These are phyloP conservation scores for Torymus auratus DNA, from an alignment of 2,888 invertebrate genomes.

Conservation along the genomic window DNA sequence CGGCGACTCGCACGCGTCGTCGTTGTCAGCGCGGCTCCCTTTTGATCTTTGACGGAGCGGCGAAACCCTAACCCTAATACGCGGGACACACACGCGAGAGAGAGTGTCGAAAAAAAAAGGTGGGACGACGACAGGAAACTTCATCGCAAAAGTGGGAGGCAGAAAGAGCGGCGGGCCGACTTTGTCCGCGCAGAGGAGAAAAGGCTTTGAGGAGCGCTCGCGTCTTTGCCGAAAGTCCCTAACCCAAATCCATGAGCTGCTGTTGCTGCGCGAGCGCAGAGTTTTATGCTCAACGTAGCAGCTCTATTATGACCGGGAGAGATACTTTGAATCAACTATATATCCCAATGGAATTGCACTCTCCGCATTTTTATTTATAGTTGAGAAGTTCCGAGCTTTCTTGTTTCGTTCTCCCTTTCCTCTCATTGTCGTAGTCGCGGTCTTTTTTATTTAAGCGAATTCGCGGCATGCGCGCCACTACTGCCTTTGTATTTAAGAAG, in stretches of 20 bases:
- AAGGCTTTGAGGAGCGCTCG: conserved; percentile 21
- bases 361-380: conserved; percentile 8
- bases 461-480: neutral
- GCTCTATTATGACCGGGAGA: conserved; percentile 12
- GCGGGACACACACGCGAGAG: neutral
- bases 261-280: no score
- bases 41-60: conserved; percentile 22
- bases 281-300: no score
- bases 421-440: no score
- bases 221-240: conserved; percentile 22
- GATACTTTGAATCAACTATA: conserved; percentile 34
- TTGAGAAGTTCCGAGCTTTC: no score
- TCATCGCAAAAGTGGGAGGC: neutral
- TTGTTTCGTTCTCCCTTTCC: no score
- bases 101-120: neutral
- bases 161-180: no score
- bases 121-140: neutral
- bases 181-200: neutral
- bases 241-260: conserved; percentile 5
- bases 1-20: neutral
- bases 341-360: neutral
- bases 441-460: neutral
- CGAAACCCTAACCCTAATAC: neutral
- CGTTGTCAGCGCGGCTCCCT: neutral
- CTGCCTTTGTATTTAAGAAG: neutral